Base-by-base conservation (phyloP, 2,113 vertebrate genomes). In the Gallinago jamesoni region DNA sequence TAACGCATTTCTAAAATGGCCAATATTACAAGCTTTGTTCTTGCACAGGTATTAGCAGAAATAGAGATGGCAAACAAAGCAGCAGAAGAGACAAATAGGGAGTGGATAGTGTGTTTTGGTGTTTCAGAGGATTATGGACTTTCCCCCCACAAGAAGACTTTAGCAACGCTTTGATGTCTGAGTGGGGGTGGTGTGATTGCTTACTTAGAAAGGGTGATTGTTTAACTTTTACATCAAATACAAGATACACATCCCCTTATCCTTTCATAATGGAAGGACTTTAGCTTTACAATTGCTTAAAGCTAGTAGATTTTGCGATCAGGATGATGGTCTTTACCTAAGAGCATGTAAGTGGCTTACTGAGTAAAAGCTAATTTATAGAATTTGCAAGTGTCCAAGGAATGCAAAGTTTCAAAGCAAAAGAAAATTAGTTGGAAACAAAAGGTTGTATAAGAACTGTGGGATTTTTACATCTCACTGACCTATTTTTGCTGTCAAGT, bases 401-500 rank as follows among this genome's bases (percentile, higher is more conserved):
- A 89, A 84, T 59, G 22, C 14, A 59, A 76, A 94, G 59, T 90
- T 83, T 94, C 60, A 59, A 55, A 52, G 59, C 24, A 68, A 75
- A 84, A 50, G n/a, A 53, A n/a, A 57, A 62, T 60, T 45, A 60
- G 66, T 60, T 45, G 45, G 56, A 88, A 84, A 56, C 23, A 30
- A 47, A 39, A 89, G 14, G 4, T 4, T 41, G 19, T 52, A 21
- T 86, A 55, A 86, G 39, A 69, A 53, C 45, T 20, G 6, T 45
- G 33, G 8, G 10, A 20, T 66, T 80, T 82, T 81, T 76, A 35
- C 76, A 81, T 87, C 73, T 33, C 20, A 74, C 70, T 90, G 96
- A 93, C 82, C 92, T 96, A 52, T 87, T 96, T 97, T 96, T 89
- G 41, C 80, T 82, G 53, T 93, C 75, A 96, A 89, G 47, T 18